Conservation (phyloP, 2,113 vertebrate genomes). For the Leucoraja erinaceus region DNA sequence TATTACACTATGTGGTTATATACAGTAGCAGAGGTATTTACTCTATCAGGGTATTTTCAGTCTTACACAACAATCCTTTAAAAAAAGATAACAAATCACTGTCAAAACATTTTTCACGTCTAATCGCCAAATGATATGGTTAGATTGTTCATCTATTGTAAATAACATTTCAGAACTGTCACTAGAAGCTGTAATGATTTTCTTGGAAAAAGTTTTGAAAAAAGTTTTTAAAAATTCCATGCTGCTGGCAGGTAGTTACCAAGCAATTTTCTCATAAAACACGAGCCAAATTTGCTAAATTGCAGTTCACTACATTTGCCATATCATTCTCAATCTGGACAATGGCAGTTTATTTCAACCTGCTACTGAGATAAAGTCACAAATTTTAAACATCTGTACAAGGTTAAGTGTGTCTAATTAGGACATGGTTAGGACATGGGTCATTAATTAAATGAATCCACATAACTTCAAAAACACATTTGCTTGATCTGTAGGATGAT, state of each 20-base stretch:
- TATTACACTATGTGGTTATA: not conserved
- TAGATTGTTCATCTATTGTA: not conserved
- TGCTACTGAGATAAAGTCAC: not conserved
- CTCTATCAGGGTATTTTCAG: not conserved
- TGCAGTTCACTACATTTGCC: constrained; percentile 41
- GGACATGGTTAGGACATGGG: not conserved
- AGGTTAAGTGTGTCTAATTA: not conserved
- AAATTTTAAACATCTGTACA: not conserved
- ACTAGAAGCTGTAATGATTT: not conserved
- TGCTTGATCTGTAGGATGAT: not conserved
- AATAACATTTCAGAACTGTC: not conserved
- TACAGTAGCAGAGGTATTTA: not conserved
- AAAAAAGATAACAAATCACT: not conserved
- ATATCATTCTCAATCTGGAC: not conserved
- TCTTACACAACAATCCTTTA: not conserved
- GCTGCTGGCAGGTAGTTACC: constrained; percentile 10
- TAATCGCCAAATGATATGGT: not conserved
- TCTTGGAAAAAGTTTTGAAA: not conserved
- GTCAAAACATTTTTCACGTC: not conserved
- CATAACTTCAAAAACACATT: not conserved
- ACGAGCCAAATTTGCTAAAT: not conserved
- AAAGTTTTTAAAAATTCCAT: constrained; percentile 37
- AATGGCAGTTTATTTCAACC: not conserved
- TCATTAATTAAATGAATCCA: not conserved
- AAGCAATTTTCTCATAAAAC: not conserved